Evolutionary conservation across 2,113 vertebrate genomes (phyloP).

Genomic region (Neolamprologus modestus): DNA sequence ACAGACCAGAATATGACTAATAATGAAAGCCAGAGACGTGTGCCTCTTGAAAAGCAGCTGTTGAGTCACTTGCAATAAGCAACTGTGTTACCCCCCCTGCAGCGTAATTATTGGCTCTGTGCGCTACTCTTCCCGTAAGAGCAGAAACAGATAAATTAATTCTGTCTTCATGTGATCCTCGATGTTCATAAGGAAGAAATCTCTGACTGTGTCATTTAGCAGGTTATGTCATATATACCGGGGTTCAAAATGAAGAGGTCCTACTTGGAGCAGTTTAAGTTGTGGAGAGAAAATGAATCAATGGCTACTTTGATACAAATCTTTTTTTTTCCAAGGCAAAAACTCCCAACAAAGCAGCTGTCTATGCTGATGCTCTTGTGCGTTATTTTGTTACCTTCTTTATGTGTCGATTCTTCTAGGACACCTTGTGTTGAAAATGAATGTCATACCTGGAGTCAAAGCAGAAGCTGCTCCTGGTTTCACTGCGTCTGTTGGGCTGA

Average conservation of each 20-base stretch:
- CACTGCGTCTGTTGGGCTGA: conserved; percentile 39
- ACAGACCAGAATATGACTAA: not conserved
- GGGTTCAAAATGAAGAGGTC: not conserved
- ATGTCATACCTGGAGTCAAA: conserved; percentile 68
- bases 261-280: not conserved
- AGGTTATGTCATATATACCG: not conserved
- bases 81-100: not conserved
- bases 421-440: not conserved
- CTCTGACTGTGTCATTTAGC: not conserved
- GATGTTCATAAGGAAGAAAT: not conserved
- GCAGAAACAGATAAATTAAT: not conserved
- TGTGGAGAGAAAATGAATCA: not conserved
- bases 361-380: accelerated
- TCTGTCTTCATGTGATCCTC: not conserved
- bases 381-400: not conserved
- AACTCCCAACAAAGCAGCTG: not conserved
- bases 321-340: not conserved
- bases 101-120: not conserved
- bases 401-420: not conserved
- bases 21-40: not conserved
- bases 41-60: not conserved
- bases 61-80: not conserved
- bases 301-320: not conserved
- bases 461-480: conserved; percentile 67
- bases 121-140: not conserved